Percentiles rank a stretch among this genome's conserved stretches.
Conservation (phyloP, 2,113 vertebrate genomes). For the Scopus umbretta region DNA sequence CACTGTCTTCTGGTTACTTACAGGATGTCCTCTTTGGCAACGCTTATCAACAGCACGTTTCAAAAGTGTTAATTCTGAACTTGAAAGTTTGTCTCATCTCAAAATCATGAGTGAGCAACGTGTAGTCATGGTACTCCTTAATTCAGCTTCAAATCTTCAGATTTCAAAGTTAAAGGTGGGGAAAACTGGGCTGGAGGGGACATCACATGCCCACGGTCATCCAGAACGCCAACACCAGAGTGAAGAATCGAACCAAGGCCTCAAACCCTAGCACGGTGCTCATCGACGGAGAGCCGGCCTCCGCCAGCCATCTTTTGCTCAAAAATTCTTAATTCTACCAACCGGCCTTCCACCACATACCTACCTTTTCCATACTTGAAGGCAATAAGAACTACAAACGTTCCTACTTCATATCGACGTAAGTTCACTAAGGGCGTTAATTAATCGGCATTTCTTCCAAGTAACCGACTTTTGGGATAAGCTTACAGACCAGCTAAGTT, state of each 20-base stretch:
- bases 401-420: background rate
- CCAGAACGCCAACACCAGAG: background rate
- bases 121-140: background rate
- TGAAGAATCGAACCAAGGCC: background rate
- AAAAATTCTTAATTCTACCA: background rate
- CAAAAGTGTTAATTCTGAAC: background rate
- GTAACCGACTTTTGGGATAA: background rate
- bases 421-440: background rate
- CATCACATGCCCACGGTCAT: rapidly evolving
- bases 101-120: background rate
- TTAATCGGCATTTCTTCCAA: background rate
- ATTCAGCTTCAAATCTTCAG: background rate
- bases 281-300: background rate
- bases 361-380: background rate
- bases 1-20: too few species aligned
- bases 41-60: too few species aligned
- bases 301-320: background rate
- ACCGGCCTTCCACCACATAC: background rate
- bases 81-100: background rate
- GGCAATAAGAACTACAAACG: background rate
- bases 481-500: too few species aligned
- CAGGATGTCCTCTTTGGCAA: background rate
- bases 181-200: background rate
- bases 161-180: background rate
- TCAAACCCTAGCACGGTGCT: background rate